Evolutionary conservation across 2,113 vertebrate species (phyloP).

Genomic region (Spheniscus mendiculus): DNA sequence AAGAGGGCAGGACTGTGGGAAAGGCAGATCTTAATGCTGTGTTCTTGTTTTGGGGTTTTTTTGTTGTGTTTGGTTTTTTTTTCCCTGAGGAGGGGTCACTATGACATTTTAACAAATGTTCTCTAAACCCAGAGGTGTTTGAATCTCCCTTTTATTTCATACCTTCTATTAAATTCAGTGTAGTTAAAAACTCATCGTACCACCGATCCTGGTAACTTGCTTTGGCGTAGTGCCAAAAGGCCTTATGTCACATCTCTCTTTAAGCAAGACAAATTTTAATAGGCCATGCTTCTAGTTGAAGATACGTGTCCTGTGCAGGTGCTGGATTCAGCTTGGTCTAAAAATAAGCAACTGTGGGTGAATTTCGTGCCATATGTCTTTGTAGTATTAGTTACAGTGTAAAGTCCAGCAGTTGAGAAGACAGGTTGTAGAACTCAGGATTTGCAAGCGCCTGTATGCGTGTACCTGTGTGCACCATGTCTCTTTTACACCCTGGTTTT

Average conservation of each 20-base stretch:
- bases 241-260: conserved; percentile 28
- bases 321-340: conserved; percentile 2
- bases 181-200: not conserved
- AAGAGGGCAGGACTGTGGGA: conserved; percentile 42
- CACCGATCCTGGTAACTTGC: conserved; percentile 12
- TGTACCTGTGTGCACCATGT: rapidly evolving
- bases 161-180: not conserved
- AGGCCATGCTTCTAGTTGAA: not conserved
- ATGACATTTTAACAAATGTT: conserved; percentile 1
- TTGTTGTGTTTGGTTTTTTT: not conserved
- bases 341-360: conserved; percentile 40
- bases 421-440: not conserved
- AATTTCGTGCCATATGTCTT: conserved; percentile 71
- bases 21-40: conserved; percentile 61
- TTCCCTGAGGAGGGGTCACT: conserved; percentile 71
- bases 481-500: not conserved
- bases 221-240: conserved; percentile 79
- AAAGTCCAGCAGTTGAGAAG: not conserved
- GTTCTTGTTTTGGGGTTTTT: not conserved
- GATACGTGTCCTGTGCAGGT: not conserved
- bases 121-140: conserved; percentile 17
- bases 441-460: not conserved
- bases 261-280: not conserved
- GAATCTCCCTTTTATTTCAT: not conserved
- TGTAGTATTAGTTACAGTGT: not conserved